Evolutionary conservation across 2,888 invertebrate genomes (phyloP).

Genomic region (Drosophila stalkeri): DNA sequence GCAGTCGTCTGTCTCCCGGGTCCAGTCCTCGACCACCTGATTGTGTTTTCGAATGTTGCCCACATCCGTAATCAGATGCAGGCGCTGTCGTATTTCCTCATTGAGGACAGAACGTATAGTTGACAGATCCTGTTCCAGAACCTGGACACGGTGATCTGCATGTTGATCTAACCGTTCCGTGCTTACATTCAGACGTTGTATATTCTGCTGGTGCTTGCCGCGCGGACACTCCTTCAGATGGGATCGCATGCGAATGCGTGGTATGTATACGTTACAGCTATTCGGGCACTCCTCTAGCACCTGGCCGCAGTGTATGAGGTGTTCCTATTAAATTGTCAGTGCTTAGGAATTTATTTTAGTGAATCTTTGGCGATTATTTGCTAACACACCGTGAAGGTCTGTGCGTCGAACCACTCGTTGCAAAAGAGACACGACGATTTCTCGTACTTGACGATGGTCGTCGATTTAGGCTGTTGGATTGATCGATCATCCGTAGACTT

Average conservation of each 20-base stretch:
- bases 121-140: slow-evolving; percentile 81
- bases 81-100: slow-evolving; percentile 84
- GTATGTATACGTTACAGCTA: slow-evolving; percentile 90
- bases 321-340: slow-evolving; percentile 85
- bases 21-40: slow-evolving; percentile 84
- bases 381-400: slow-evolving; percentile 87
- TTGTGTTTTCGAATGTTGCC: slow-evolving; percentile 84
- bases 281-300: slow-evolving; percentile 90
- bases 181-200: slow-evolving; percentile 51
- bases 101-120: slow-evolving; percentile 82
- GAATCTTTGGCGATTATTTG: not conserved
- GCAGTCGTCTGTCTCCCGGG: slow-evolving; percentile 77
- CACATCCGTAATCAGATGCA: slow-evolving; percentile 84
- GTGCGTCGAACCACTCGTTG: slow-evolving; percentile 88
- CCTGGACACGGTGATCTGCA: slow-evolving; percentile 71
- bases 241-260: slow-evolving; percentile 87
- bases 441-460: slow-evolving; percentile 84
- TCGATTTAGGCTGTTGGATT: slow-evolving; percentile 57
- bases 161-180: slow-evolving; percentile 72
- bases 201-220: slow-evolving; percentile 51
- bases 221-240: slow-evolving; percentile 86
- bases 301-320: slow-evolving; percentile 89
- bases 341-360: not conserved
- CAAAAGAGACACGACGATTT: slow-evolving; percentile 89
- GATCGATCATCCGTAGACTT: slow-evolving; percentile 10